phyloP scores from a whole-genome alignment of 2,888 invertebrate genomes.

The Chaetogeoica ovagalla region DNA sequence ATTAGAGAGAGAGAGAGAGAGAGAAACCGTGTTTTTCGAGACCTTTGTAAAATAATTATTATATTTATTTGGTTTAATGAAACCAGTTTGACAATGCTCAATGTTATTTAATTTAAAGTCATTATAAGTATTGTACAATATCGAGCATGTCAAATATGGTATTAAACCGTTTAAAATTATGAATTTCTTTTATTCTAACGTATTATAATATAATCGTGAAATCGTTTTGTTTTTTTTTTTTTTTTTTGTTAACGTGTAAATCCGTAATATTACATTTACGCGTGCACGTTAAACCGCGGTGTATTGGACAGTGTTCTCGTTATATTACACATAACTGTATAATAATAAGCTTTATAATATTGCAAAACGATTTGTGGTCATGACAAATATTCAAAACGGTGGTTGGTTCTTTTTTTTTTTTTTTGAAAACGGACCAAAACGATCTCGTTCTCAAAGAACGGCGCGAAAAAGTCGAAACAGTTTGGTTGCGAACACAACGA shows the following conservation, averaged over 20 bases:
- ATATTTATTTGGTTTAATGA: constrained; percentile 6
- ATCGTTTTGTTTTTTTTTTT: too few species aligned
- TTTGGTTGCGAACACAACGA: constrained; percentile 26
- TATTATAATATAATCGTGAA: too few species aligned
- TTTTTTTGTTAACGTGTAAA: too few species aligned
- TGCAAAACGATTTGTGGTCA: background rate
- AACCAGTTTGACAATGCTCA: constrained; percentile 10
- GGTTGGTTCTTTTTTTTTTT: background rate
- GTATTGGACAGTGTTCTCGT: too few species aligned
- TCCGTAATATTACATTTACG: too few species aligned
- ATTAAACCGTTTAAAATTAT: too few species aligned
- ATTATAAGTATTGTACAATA: background rate
- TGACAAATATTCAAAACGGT: constrained; percentile 14
- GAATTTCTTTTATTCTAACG: too few species aligned
- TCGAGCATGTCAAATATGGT: too few species aligned
- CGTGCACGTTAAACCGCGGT: too few species aligned
- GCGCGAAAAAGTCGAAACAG: background rate
- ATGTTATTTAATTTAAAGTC: background rate
- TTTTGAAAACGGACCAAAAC: background rate
- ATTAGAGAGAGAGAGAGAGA: background rate
- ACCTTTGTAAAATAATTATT: background rate
- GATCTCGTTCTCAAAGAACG: constrained; percentile 26
- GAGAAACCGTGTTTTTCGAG: constrained; percentile 9
- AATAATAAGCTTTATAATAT: too few species aligned
- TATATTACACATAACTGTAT: too few species aligned